phyloP scores from a whole-genome alignment of 2,797 vertebrate genomes.

The Nothura maculosa region DNA sequence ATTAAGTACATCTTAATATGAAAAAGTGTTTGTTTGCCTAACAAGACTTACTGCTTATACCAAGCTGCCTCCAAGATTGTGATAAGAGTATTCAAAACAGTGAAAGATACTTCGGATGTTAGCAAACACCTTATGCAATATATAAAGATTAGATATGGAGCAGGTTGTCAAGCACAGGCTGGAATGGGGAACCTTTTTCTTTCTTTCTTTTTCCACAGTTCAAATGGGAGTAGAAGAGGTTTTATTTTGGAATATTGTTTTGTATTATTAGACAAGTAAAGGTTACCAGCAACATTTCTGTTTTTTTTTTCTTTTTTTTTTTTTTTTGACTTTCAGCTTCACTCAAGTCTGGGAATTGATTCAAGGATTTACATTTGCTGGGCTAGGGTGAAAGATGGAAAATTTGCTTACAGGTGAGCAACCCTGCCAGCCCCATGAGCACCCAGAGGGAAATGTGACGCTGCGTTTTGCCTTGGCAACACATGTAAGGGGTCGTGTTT shows the following conservation, averaged over 20 bases:
- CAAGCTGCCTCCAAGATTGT: conserved; percentile 62
- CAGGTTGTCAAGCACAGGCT: not conserved
- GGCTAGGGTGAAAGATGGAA: not conserved
- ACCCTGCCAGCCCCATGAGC: not conserved
- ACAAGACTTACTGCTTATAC: conserved; percentile 69
- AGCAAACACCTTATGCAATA: conserved; percentile 78
- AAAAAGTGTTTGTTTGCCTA: conserved; percentile 63
- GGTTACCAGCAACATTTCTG: not conserved
- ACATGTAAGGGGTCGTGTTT: not conserved
- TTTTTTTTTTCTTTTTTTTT: not conserved
- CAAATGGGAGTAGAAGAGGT: not conserved
- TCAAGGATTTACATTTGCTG: not conserved
- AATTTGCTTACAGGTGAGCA: not conserved
- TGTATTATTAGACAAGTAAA: not conserved
- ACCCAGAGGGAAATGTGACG: not conserved
- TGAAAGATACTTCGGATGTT: conserved; percentile 67
- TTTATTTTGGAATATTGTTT: not conserved
- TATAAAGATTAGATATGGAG: conserved; percentile 42
- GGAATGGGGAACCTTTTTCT: not conserved
- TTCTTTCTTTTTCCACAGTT: not conserved
- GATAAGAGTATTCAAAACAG: conserved; percentile 74
- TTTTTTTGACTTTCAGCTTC: not conserved
- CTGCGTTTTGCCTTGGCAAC: not conserved
- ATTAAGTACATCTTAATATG: conserved; percentile 31
- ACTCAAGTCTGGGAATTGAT: not conserved